Percentiles rank a stretch among this genome's conserved stretches.
phyloP scores from a whole-genome alignment of 2,888 invertebrate species.

The Drosophila algonquin region DNA sequence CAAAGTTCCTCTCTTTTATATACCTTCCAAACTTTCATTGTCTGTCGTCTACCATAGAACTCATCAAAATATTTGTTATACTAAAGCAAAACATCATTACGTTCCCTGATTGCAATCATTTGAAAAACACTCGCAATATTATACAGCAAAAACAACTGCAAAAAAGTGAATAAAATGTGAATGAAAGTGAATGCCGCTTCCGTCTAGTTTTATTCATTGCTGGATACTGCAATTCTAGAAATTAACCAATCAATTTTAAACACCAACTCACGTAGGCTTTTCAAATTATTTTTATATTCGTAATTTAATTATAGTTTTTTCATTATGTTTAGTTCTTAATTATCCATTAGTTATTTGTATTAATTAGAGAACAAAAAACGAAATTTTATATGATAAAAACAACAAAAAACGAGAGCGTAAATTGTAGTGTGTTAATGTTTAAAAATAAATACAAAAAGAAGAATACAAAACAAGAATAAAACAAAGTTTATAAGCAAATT shows the following conservation, averaged over 20 bases:
- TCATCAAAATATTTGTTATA: too few species aligned
- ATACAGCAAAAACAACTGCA: conserved; percentile 5
- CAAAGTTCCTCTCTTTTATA: too few species aligned
- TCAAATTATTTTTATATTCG: conserved; percentile 31
- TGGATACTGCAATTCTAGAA: conserved; percentile 32
- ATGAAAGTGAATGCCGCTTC: conserved; percentile 17
- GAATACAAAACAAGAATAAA: conserved; percentile 56
- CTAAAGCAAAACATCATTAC: not conserved
- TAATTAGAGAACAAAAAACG: conserved; percentile 48
- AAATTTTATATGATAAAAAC: conserved; percentile 59
- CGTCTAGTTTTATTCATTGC: conserved; percentile 11
- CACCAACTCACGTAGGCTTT: conserved; percentile 37
- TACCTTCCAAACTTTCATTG: too few species aligned
- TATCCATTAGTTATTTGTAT: conserved; percentile 47
- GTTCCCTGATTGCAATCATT: conserved; percentile 14
- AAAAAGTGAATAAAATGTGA: conserved; percentile 8
- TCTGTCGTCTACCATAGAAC: too few species aligned
- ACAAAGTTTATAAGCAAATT: conserved; percentile 70
- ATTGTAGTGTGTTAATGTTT: conserved; percentile 62
- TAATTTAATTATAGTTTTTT: conserved; percentile 46
- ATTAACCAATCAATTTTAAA: conserved; percentile 32
- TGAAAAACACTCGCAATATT: conserved; percentile 24
- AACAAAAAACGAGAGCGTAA: conserved; percentile 40
- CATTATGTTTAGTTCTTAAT: conserved; percentile 38
- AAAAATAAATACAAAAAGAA: conserved; percentile 15